Evolutionary conservation across 2,113 vertebrate genomes (phyloP), one percentile per base, ranked within the genome.

Genomic region (Paralichthys olivaceus): DNA sequence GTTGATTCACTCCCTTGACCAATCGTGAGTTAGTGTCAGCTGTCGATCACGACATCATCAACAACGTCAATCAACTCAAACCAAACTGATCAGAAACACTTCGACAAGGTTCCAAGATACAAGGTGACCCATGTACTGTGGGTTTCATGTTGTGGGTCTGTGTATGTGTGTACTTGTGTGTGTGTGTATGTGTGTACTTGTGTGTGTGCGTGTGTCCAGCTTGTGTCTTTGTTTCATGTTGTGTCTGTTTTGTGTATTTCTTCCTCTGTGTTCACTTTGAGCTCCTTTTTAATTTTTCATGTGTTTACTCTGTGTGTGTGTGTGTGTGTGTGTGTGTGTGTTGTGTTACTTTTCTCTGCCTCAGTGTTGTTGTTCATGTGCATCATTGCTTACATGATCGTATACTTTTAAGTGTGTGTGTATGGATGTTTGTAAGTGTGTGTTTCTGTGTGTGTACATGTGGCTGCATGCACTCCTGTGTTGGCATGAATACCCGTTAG

Each of bases 391-490:
- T 57, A 69, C 43, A 40, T 56, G 19, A 40, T 62, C 14, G 9
- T 75, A 15, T 72, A 34, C 29, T 69, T 69, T 22, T 53, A n/a
- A n/a, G 54, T 56, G 53, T 80, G 64, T 77, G 70, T 83, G 54
- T 64, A 64, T 34, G 8, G 32, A 20, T 25, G 54, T 55, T 22
- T 55, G 53, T 55, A 19, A 17, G 54, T 57, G 53, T 80, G 64
- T 81, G 57, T 81, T 19, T 68, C 7, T 53, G 59, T 12, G 65
- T 77, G 70, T 83, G 54, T 64, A 64, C 40, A 17, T 80, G 40
- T 67, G 22, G 53, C 43, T 82, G 26, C 7, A 15, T 47, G 66
- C 23, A 13, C 22, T 19, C 19, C 1, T 34, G 20, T 53, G 14
- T 65, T 56, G 64, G 61, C 2, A 26, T 69, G 69, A 12, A 7